Base-by-base conservation (phyloP, 2,888 invertebrate genomes). In the Cinara cedri region DNA sequence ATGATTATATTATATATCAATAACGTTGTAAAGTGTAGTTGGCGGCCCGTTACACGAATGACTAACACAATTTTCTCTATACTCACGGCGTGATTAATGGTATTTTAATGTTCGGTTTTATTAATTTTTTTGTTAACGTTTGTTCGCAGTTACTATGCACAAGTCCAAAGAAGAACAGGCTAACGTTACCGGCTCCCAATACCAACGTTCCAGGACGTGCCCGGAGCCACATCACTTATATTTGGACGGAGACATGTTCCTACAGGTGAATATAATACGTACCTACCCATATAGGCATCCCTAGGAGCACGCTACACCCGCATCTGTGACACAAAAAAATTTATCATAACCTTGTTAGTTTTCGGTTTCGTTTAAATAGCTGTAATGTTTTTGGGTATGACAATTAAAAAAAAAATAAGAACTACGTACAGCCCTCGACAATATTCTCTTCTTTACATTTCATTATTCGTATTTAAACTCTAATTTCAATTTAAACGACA, bases 211-310 rank as follows among this genome's bases (percentile, higher is more conserved):
- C 83, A 87, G 92, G 85, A 92, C 92, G 84, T 78, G 70, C 13
- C 78, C 78, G 70, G 92, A 93, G 85, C 89, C 95, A 86, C 91
- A 93, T 54, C 95, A 95, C 87, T 91, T 92, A 84, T 92, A 95
- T 87, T 90, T 96, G 83, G 96, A 96, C 86, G 96, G 96, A 83
- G 96, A 96, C 88, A 93, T 95, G 92, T 96, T 96, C 89, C 90
- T 96, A 84, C 96, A 96, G 93, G 96, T 96, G 88, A 55, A 63
- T 63, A 26, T n/a, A n/a, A n/a, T n/a, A n/a, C n/a, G n/a, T n/a
- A n/a, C n/a, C n/a, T n/a, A n/a, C n/a, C n/a, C n/a, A n/a, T n/a
- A n/a, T n/a, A n/a, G n/a, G n/a, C n/a, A n/a, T n/a, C n/a, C n/a
- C n/a, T n/a, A n/a, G n/a, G n/a, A n/a, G n/a, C n/a, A n/a, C n/a